A percentile compares a stretch with the other conserved stretches of the same genome.
Conservation (phyloP, 2,113 vertebrate genomes). For the Meleagris gallopavo region DNA sequence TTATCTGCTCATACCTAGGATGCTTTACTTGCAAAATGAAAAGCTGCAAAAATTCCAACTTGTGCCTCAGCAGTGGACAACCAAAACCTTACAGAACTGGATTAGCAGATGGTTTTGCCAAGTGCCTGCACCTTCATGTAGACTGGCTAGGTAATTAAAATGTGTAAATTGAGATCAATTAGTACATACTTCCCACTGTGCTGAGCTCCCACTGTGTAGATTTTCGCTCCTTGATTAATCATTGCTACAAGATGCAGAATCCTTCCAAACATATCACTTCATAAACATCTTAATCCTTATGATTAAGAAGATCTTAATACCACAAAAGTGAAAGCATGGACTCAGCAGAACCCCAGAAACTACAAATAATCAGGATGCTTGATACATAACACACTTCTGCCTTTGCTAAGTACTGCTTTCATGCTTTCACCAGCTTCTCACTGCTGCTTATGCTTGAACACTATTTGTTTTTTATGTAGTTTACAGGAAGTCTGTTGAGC, state of each 20-base stretch:
- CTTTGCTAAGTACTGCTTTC: background rate
- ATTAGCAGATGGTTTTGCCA: background rate
- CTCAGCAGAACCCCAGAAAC: background rate
- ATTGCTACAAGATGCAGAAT: background rate
- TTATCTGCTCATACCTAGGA: background rate
- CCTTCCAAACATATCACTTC: background rate
- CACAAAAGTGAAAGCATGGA: background rate
- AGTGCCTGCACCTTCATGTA: background rate
- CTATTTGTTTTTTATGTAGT: background rate
- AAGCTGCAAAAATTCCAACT: background rate
- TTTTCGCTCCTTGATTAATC: background rate
- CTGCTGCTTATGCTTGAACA: background rate
- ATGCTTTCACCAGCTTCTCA: background rate
- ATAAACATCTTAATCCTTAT: background rate
- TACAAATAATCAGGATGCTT: background rate
- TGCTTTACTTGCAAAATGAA: background rate
- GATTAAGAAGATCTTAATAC: slow-evolving; percentile 7
- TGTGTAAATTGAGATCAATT: background rate
- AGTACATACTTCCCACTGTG: background rate
- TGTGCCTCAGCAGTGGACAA: background rate
- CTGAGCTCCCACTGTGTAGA: background rate
- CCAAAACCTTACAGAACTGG: background rate
- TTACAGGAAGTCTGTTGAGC: background rate
- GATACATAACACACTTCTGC: background rate
- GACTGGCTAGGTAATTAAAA: background rate